phyloP scores from a whole-genome alignment of 2,888 invertebrate genomes.

The Lasius fuliginosus region DNA sequence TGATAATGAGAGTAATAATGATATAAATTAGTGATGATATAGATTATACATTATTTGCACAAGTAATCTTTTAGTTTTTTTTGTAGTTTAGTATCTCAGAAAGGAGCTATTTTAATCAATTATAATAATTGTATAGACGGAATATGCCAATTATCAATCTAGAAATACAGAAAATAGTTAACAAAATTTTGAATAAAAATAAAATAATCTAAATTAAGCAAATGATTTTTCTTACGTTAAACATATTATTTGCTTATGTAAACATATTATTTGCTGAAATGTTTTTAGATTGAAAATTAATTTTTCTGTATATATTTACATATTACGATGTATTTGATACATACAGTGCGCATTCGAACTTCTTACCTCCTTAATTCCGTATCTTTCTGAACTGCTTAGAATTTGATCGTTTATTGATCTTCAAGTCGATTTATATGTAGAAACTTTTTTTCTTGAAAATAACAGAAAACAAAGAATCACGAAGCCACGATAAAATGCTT shows the following conservation, averaged over 20 bases:
- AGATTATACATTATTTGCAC: too few relatives aligned
- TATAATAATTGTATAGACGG: too few relatives aligned
- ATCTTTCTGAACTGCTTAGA: not conserved
- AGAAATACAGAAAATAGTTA: too few relatives aligned
- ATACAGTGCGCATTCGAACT: not conserved
- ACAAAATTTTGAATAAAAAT: too few relatives aligned
- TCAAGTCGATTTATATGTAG: not conserved
- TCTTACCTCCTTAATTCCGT: not conserved
- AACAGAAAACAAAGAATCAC: not conserved
- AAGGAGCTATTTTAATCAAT: too few relatives aligned
- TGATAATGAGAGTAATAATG: too few relatives aligned
- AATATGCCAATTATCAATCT: too few relatives aligned
- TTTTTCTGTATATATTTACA: not conserved
- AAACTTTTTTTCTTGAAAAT: not conserved
- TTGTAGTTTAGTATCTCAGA: too few relatives aligned
- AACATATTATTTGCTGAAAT: not conserved
- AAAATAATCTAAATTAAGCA: too few relatives aligned
- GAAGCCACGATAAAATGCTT: not conserved
- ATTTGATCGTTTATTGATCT: not conserved
- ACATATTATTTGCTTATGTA: not conserved
- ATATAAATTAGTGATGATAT: too few relatives aligned
- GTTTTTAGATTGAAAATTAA: not conserved
- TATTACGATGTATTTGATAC: not conserved
- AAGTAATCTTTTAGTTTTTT: too few relatives aligned
- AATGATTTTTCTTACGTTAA: not conserved